Evolutionary conservation across 2,888 invertebrate genomes (phyloP).

Genomic region (Melikaiella ostensackeni): DNA sequence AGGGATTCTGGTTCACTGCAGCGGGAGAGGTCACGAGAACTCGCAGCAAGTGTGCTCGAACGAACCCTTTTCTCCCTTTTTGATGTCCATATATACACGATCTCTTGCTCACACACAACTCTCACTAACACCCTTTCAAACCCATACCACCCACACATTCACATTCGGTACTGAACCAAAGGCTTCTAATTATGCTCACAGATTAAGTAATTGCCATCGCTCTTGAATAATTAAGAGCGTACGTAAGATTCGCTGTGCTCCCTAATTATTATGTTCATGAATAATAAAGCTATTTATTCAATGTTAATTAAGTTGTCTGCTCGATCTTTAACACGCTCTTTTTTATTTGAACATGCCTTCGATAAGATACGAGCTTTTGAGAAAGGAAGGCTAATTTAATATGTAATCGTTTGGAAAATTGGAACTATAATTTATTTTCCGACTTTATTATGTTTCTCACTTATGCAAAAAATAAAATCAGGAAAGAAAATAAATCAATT

Average conservation of each 20-base stretch:
- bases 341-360: conserved; percentile 12
- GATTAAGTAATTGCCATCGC: conserved; percentile 38
- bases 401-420: conserved; percentile 32
- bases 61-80: conserved; percentile 34
- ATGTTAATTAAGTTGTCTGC: conserved; percentile 37
- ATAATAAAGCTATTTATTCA: conserved; percentile 35
- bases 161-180: not conserved
- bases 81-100: conserved; percentile 6
- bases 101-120: not conserved
- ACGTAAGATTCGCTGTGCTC: conserved; percentile 21
- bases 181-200: conserved; percentile 32
- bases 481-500: too few relatives aligned
- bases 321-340: conserved; percentile 22
- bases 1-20: conserved; percentile 32
- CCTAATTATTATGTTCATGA: conserved; percentile 38
- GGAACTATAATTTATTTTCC: not conserved
- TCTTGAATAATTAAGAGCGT: conserved; percentile 37
- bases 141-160: not conserved
- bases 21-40: conserved; percentile 1
- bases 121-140: not conserved
- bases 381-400: not conserved
- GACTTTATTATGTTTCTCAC: not conserved
- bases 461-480: too few relatives aligned
- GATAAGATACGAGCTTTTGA: conserved; percentile 5
- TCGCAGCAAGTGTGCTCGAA: conserved; percentile 29